A percentile compares a stretch with the other conserved stretches of the same genome.
Conservation (phyloP, 2,797 vertebrate species). For the Myiothlypis chrysogaster region DNA sequence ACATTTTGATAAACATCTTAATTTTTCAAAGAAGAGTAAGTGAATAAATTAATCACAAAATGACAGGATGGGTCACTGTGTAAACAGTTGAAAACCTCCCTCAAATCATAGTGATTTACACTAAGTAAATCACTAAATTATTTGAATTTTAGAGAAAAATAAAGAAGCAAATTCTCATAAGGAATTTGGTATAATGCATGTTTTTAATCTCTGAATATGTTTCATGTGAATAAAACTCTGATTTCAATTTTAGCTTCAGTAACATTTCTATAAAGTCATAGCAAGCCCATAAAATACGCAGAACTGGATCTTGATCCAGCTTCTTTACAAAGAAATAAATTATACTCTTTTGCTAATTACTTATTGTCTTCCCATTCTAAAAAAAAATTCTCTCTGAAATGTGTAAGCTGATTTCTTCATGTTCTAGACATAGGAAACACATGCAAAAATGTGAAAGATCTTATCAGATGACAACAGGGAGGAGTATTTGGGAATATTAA, state of each 20-base stretch:
- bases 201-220: not conserved
- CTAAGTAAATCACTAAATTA: not conserved
- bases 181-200: not conserved
- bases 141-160: not conserved
- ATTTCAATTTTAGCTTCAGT: not conserved
- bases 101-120: too few relatives aligned
- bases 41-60: not conserved
- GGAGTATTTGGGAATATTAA: not conserved
- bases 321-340: not conserved
- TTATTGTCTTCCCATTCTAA: not conserved
- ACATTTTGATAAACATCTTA: not conserved
- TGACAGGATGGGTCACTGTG: not conserved
- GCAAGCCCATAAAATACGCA: not conserved
- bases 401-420: not conserved
- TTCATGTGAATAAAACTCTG: not conserved
- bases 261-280: not conserved
- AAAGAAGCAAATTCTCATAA: not conserved
- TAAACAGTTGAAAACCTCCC: accelerated
- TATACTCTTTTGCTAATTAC: not conserved
- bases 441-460: not conserved
- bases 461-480: not conserved
- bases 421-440: not conserved
- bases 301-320: not conserved
- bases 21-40: not conserved
- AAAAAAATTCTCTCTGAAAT: not conserved